These are phyloP conservation scores for Xyliphius kryptos DNA, from an alignment of 2,113 vertebrate genomes.

Conservation along the genomic window DNA sequence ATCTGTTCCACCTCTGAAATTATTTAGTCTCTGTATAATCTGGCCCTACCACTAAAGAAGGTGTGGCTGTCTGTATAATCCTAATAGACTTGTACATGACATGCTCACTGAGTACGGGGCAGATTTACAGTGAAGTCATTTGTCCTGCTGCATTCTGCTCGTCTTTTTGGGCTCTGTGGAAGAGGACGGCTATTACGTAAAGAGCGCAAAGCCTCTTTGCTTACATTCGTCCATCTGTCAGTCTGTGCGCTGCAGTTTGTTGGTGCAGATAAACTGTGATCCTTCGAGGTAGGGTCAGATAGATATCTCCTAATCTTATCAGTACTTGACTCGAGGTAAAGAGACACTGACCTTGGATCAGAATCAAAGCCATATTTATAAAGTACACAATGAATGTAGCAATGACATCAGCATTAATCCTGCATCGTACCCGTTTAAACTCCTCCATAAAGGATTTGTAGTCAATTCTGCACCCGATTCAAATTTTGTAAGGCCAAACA, in stretches of 20 bases:
- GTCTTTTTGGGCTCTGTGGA: neutral
- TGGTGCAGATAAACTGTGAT: neutral
- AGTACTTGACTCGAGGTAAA: neutral
- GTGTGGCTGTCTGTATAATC: no score
- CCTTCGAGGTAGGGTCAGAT: slow-evolving; percentile 8
- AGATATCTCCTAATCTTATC: neutral
- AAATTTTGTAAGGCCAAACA: no score
- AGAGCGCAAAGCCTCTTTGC: slow-evolving; percentile 63
- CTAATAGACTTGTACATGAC: no score
- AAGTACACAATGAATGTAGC: no score
- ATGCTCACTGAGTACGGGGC: no score
- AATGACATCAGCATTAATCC: no score
- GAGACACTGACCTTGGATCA: slow-evolving; percentile 3
- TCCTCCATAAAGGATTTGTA: no score
- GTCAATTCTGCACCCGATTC: no score
- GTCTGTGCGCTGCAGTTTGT: slow-evolving; percentile 47
- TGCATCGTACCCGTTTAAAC: no score
- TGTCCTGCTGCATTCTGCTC: neutral
- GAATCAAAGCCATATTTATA: no score
- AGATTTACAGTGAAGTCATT: neutral
- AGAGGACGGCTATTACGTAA: slow-evolving; percentile 39
- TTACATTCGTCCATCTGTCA: slow-evolving; percentile 63
- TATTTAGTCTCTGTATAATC: neutral
- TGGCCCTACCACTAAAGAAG: no score
- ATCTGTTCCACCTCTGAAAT: neutral